Percentiles rank a stretch among this genome's conserved stretches.
Conservation (phyloP, 1,140 invertebrate genomes). For the Dreissena polymorpha region DNA sequence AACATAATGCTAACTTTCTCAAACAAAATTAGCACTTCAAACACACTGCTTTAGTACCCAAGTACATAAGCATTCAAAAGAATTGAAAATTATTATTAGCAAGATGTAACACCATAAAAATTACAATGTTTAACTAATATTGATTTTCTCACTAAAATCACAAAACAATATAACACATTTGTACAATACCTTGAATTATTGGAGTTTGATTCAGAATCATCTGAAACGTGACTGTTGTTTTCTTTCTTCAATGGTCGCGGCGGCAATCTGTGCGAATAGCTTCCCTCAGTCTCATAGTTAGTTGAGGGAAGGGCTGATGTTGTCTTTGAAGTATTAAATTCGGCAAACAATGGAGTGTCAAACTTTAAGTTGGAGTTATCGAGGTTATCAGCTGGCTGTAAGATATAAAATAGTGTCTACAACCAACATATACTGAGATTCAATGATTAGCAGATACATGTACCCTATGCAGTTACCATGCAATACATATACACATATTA, state of each 20-base stretch:
- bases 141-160: not conserved
- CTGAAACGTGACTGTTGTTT: conserved; percentile 37
- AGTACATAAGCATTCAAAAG: not conserved
- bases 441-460: not conserved
- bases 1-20: not conserved
- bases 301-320: conserved; percentile 48
- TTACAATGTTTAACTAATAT: not conserved
- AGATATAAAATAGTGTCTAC: not conserved
- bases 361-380: conserved; percentile 51
- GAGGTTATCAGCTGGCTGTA: conserved; percentile 38
- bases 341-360: conserved; percentile 54
- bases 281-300: conserved; percentile 52
- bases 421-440: not conserved
- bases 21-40: not conserved
- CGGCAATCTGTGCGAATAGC: conserved; percentile 40
- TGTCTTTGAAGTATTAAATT: conserved; percentile 13
- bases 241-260: conserved; percentile 42
- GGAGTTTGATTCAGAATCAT: conserved; percentile 42
- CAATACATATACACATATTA: not conserved
- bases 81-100: not conserved
- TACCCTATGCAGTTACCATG: not conserved
- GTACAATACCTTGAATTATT: conserved; percentile 39
- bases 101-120: not conserved
- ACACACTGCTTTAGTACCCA: not conserved
- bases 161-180: not conserved